Percentiles rank a stretch among this genome's conserved stretches.
These are phyloP conservation scores for Romanogobio albipinnatus DNA, from an alignment of 2,113 vertebrate species.

Conservation along the genomic window DNA sequence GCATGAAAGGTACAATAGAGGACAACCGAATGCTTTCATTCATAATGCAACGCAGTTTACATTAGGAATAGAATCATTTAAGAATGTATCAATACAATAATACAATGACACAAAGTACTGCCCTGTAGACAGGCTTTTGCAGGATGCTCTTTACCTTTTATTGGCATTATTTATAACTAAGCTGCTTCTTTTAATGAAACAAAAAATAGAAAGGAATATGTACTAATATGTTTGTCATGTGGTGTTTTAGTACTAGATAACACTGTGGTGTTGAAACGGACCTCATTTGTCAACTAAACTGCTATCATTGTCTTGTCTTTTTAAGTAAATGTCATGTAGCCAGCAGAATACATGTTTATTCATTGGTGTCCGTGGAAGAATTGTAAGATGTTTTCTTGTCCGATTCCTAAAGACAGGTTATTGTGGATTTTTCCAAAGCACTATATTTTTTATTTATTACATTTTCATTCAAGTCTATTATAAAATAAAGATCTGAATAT, in stretches of 20 bases:
- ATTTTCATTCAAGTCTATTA: conserved; percentile 39
- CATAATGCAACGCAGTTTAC: conserved; percentile 56
- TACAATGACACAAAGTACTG: conserved; percentile 37
- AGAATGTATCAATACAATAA: conserved; percentile 46
- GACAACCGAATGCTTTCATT: conserved; percentile 52
- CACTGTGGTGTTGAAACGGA: conserved; percentile 55
- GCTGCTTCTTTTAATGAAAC: conserved; percentile 49
- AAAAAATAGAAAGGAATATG: background rate
- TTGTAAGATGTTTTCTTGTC: background rate
- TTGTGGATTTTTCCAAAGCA: conserved; percentile 53
- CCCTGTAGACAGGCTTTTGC: conserved; percentile 54
- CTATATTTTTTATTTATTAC: conserved; percentile 57
- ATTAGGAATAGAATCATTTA: conserved; percentile 50
- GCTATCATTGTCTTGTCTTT: conserved; percentile 40
- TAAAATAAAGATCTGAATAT: background rate
- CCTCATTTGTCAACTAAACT: conserved; percentile 53
- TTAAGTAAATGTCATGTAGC: conserved; percentile 35
- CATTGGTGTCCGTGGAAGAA: background rate
- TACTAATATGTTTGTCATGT: background rate
- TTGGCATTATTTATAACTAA: conserved; percentile 53
- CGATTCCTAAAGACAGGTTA: conserved; percentile 34
- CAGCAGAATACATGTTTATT: conserved; percentile 23
- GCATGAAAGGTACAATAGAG: conserved; percentile 29
- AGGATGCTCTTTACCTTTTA: conserved; percentile 57
- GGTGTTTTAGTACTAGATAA: conserved; percentile 40